Conservation (phyloP, 35 echinoderm and acorn worm genomes). For the Lytechinus pictus region DNA sequence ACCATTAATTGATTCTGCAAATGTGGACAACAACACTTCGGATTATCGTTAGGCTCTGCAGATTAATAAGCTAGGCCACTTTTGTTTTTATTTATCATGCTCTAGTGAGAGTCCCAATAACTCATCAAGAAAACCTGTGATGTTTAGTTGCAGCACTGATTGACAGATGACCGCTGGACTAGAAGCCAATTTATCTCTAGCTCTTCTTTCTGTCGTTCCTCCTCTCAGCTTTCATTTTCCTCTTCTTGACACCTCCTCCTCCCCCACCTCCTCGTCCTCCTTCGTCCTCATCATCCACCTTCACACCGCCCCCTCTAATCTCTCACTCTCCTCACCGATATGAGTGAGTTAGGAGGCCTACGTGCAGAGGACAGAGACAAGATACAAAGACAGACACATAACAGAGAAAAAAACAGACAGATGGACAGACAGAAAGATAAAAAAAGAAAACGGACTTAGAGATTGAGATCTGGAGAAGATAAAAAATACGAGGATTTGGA, state of each 20-base stretch:
- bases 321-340: too few relatives aligned
- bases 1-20: constrained; percentile 13
- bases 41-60: background rate
- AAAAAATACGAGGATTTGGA: too few relatives aligned
- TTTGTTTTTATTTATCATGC: background rate
- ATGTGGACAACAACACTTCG: background rate
- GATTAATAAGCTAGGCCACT: background rate
- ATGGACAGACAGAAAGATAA: too few relatives aligned
- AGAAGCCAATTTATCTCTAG: background rate
- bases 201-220: background rate
- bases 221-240: background rate
- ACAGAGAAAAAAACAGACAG: too few relatives aligned
- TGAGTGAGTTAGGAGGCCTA: too few relatives aligned
- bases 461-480: too few relatives aligned
- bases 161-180: background rate
- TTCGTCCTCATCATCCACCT: background rate
- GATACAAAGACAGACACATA: too few relatives aligned
- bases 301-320: too few relatives aligned
- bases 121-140: background rate
- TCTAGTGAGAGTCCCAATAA: background rate
- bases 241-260: background rate
- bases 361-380: too few relatives aligned
- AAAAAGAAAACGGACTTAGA: too few relatives aligned
- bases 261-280: background rate
- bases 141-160: background rate